Percentiles rank a stretch among this genome's conserved stretches.
phyloP scores from a whole-genome alignment of 2,888 invertebrate genomes.

The Pseudococcus longispinus region DNA sequence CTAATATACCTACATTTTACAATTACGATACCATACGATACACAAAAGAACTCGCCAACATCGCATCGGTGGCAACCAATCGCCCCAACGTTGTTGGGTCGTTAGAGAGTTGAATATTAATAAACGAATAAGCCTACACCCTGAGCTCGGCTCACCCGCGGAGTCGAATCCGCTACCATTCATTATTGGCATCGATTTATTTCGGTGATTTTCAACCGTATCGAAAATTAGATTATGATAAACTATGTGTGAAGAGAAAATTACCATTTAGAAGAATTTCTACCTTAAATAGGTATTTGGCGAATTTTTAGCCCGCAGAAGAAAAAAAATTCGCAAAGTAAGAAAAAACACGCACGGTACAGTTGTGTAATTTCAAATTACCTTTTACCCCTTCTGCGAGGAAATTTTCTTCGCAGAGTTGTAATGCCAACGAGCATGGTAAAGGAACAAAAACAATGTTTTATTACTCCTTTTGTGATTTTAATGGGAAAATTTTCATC shows the following conservation, averaged over 20 bases:
- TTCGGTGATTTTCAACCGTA: not conserved
- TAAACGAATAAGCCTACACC: not conserved
- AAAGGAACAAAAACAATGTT: not conserved
- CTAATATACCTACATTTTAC: not conserved
- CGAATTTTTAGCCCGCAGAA: too few species aligned
- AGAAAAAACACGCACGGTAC: not conserved
- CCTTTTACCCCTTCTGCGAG: not conserved
- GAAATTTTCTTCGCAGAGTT: not conserved
- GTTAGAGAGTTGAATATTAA: constrained; percentile 12
- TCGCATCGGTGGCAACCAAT: not conserved
- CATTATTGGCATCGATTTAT: not conserved
- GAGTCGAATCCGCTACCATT: not conserved
- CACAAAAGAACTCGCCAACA: not conserved
- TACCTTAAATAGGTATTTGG: too few species aligned
- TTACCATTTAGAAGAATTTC: too few species aligned
- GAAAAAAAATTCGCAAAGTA: too few species aligned
- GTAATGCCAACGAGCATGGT: not conserved
- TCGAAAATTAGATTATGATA: not conserved
- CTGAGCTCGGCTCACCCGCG: not conserved
- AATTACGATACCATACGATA: not conserved
- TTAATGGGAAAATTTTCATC: not conserved
- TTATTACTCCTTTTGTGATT: not conserved
- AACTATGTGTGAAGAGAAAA: not conserved
- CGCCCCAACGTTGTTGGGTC: not conserved
- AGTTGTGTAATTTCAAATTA: not conserved